phyloP scores from a whole-genome alignment of 2,113 vertebrate genomes.

The Leptobrachium ailaonicum region DNA sequence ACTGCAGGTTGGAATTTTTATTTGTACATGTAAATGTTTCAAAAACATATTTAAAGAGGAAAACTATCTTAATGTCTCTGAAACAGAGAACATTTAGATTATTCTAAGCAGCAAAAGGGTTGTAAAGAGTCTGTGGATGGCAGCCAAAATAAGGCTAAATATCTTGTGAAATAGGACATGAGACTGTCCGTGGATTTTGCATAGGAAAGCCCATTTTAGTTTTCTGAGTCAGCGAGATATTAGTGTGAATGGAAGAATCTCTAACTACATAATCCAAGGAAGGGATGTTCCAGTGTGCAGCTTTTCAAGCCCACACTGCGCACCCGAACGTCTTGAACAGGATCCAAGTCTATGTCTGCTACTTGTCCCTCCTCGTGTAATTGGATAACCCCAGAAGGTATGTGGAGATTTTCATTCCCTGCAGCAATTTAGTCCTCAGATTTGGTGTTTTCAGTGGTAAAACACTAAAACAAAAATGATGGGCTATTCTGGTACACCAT shows the following conservation, averaged over 20 bases:
- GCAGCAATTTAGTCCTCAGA: conserved; percentile 30
- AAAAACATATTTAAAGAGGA: too few relatives aligned
- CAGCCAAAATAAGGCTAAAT: neutral
- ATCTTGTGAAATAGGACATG: conserved; percentile 30
- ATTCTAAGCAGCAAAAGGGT: neutral
- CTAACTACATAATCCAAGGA: neutral
- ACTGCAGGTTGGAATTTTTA: too few relatives aligned
- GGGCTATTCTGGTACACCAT: neutral
- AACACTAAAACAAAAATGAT: neutral
- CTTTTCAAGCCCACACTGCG: neutral
- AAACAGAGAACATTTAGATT: too few relatives aligned
- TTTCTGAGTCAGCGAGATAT: conserved; percentile 36
- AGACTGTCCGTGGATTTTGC: conserved; percentile 5
- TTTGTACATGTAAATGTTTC: too few relatives aligned
- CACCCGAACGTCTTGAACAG: conserved; percentile 40
- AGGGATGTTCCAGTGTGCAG: conserved; percentile 38
- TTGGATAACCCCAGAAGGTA: conserved; percentile 39
- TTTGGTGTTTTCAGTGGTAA: conserved; percentile 9
- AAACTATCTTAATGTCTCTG: too few relatives aligned
- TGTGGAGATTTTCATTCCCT: conserved; percentile 26
- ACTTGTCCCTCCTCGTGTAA: conserved; percentile 31
- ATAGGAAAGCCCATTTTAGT: conserved; percentile 15
- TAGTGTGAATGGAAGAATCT: conserved; percentile 39
- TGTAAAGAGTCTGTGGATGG: neutral
- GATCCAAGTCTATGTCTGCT: conserved; percentile 36